Percentiles rank a stretch among this genome's conserved stretches.
These are phyloP conservation scores for Plecturocebus donacophilus DNA, from an alignment of 2,113 vertebrate species.

Conservation along the genomic window DNA sequence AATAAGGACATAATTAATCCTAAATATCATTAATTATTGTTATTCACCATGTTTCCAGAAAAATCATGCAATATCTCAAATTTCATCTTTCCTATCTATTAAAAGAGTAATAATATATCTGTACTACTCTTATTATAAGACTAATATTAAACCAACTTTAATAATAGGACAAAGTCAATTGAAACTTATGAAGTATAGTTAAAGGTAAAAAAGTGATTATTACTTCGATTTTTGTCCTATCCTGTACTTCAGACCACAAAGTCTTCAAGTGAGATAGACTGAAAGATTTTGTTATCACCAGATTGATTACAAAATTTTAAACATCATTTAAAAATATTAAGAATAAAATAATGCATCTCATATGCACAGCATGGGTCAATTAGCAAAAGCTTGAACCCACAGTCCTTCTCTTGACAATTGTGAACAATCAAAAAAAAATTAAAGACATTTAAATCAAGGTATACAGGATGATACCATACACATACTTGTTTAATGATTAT, in stretches of 20 bases:
- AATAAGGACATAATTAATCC: background rate
- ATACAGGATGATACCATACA: background rate
- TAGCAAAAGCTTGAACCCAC: background rate
- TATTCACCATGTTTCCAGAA: background rate
- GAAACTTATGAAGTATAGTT: background rate
- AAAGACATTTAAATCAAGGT: background rate
- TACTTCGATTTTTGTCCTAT: slow-evolving; percentile 14
- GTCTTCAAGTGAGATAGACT: background rate
- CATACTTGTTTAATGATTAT: background rate
- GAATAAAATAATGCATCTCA: background rate
- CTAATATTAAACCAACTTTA: background rate
- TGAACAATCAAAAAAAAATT: background rate
- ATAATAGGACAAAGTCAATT: background rate
- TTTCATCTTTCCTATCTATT: background rate
- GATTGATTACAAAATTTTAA: background rate
- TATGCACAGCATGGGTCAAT: background rate
- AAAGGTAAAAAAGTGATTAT: background rate
- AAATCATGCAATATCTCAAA: background rate
- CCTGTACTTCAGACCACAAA: slow-evolving; percentile 1
- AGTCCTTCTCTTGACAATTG: background rate
- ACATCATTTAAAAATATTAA: background rate
- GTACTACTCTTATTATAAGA: background rate
- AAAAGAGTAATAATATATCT: background rate
- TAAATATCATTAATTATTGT: background rate
- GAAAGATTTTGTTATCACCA: background rate